Evolutionary conservation across 2,113 vertebrate genomes (phyloP).

Genomic region (Rhegmatorhina hoffmannsi): DNA sequence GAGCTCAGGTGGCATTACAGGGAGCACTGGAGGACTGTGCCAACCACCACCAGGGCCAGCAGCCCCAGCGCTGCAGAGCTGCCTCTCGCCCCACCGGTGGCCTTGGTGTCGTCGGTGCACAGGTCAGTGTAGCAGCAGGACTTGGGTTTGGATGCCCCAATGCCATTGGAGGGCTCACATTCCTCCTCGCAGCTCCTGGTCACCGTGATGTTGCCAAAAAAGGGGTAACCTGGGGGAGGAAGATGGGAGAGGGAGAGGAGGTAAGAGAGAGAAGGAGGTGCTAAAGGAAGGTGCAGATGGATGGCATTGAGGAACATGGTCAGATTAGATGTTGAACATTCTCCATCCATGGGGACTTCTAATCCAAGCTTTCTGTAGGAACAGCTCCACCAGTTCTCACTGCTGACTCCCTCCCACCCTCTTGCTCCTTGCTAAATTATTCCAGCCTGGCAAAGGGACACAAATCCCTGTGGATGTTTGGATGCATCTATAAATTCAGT

Average conservation of each 20-base stretch:
- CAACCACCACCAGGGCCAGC: background rate
- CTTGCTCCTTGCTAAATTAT: background rate
- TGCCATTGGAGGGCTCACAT: fast-evolving
- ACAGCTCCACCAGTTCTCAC: background rate
- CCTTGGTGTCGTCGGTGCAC: background rate
- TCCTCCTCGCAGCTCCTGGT: constrained; percentile 10
- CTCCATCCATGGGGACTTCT: background rate
- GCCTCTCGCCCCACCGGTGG: fast-evolving
- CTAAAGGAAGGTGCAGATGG: background rate
- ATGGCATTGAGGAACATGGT: fast-evolving
- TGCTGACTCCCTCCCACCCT: background rate
- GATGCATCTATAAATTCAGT: background rate
- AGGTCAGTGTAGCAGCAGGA: constrained; percentile 19
- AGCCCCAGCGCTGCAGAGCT: background rate
- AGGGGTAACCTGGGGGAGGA: constrained; percentile 35
- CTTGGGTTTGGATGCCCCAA: background rate
- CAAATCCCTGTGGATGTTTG: background rate
- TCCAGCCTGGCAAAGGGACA: background rate
- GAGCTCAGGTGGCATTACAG: background rate
- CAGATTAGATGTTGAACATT: background rate
- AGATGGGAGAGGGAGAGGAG: background rate
- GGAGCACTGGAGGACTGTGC: background rate
- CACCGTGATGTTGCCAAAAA: constrained; percentile 34
- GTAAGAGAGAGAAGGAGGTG: background rate
- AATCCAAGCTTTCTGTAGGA: background rate